phyloP scores from a whole-genome alignment of 2,113 vertebrate genomes.

The Potamarius usumacintae region DNA sequence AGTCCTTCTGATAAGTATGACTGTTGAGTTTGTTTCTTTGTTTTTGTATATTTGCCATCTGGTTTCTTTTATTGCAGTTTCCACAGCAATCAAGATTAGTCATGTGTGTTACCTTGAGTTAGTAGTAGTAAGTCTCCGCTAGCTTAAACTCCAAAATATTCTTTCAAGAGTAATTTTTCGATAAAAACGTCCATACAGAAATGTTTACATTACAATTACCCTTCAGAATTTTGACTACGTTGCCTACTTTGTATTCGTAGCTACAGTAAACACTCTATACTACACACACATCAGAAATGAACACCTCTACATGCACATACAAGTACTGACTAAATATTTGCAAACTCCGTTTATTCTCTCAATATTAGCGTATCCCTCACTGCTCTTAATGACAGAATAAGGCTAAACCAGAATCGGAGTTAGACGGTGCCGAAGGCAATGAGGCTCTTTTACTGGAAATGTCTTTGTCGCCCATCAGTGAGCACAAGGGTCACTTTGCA shows the following conservation, averaged over 20 bases:
- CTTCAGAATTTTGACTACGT: not conserved
- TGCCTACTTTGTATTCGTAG: not conserved
- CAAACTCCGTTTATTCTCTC: not conserved
- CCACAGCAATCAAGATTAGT: too few relatives aligned
- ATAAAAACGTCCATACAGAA: not conserved
- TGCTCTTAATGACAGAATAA: not conserved
- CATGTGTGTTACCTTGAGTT: too few relatives aligned
- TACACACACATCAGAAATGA: not conserved
- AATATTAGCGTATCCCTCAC: not conserved
- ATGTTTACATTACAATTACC: not conserved
- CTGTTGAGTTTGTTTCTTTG: too few relatives aligned
- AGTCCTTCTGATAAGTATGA: too few relatives aligned
- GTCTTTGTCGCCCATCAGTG: not conserved
- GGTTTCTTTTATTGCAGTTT: too few relatives aligned
- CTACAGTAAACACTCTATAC: not conserved
- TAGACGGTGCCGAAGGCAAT: not conserved
- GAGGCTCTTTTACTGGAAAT: not conserved
- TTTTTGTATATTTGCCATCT: too few relatives aligned
- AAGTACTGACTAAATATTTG: not conserved
- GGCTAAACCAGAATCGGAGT: not conserved
- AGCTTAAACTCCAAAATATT: not conserved
- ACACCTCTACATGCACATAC: not conserved
- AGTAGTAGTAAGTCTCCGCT: not conserved
- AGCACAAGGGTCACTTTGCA: slow-evolving; percentile 42
- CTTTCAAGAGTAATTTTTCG: not conserved